Percentiles rank a stretch among this genome's conserved stretches.
These are phyloP conservation scores for Tachyglossus aculeatus DNA, from an alignment of 2,797 vertebrate genomes.

Conservation along the genomic window DNA sequence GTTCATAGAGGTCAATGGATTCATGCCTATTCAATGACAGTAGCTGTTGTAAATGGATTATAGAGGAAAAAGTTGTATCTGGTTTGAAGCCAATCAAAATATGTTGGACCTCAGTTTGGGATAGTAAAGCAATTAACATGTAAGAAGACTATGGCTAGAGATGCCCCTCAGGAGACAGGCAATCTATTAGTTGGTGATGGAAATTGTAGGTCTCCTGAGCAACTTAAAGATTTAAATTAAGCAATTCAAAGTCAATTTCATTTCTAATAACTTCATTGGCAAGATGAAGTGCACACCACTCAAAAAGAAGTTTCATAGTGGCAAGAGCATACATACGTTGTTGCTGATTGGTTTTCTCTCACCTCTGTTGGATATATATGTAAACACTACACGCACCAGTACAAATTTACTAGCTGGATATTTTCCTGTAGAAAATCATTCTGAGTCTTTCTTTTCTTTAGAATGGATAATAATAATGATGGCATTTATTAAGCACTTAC, in stretches of 20 bases:
- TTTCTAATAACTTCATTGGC: conserved; percentile 28
- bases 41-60: conserved; percentile 12
- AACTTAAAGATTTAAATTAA: conserved; percentile 45
- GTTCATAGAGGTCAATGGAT: neutral
- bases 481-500: too few relatives aligned
- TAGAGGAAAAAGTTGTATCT: conserved; percentile 25
- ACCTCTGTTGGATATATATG: neutral
- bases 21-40: neutral
- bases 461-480: too few relatives aligned
- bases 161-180: conserved; percentile 12
- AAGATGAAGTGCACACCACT: neutral
- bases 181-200: conserved; percentile 10
- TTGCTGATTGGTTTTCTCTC: conserved; percentile 1
- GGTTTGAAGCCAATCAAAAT: neutral
- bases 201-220: neutral
- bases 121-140: conserved; percentile 38
- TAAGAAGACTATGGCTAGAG: conserved; percentile 14
- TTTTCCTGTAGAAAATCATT: too few relatives aligned
- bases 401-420: too few relatives aligned
- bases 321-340: neutral
- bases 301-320: conserved; percentile 4
- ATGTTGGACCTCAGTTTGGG: conserved; percentile 1
- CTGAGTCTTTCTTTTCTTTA: too few relatives aligned
- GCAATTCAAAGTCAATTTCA: conserved; percentile 33
- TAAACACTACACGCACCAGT: too few relatives aligned